Evolutionary conservation across 1,140 invertebrate species (phyloP), one percentile per base, ranked within the genome.

Genomic region (Ceratosolen solmsi): DNA sequence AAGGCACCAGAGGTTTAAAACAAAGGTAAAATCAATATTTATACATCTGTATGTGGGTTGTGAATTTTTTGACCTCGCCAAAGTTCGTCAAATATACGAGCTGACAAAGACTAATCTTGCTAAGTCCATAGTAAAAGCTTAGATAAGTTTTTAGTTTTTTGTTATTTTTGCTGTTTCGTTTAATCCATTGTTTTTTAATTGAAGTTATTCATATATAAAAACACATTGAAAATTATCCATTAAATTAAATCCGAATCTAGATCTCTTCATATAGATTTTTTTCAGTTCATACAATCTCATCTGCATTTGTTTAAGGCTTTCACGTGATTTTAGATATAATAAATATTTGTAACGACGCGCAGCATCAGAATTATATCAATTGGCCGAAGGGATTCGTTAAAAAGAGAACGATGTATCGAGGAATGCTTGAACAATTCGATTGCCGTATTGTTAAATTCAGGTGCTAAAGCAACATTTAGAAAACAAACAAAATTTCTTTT

Each of bases 1-100:
- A 82, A 82, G 74, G 80, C 73, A 82, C 65, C 51, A 7, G 33
- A 60, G 54, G 73, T 71, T 58, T 68, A 30, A 81, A 41, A 58
- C n/a, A 56, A 76, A 81, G 30, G 27, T 49, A 36, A 54, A 76
- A 68, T 11, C 2, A 74, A 74, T 68, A 46, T 80, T 49, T 73
- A 36, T 74, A 65, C 27, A n/a, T 80, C 33, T 71, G 5, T 70
- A 79, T 17, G 30, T 72, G 68, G 54, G 72, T n/a, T n/a, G 27
- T 15, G 30, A 27, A 49, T 60, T 46, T 63, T 65, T 20, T 65
- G 17, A 49, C 49, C 20, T 15, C n/a, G 20, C 56, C n/a, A 15
- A 46, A 27, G 49, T 65, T 25, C 27, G 4, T 25, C 2, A 22
- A 20, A 38, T 8, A 25, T 25, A 33, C n/a, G 25, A 63, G 74